Evolutionary conservation across 2,888 invertebrate species (phyloP).

Genomic region (Microdon myrmicae): DNA sequence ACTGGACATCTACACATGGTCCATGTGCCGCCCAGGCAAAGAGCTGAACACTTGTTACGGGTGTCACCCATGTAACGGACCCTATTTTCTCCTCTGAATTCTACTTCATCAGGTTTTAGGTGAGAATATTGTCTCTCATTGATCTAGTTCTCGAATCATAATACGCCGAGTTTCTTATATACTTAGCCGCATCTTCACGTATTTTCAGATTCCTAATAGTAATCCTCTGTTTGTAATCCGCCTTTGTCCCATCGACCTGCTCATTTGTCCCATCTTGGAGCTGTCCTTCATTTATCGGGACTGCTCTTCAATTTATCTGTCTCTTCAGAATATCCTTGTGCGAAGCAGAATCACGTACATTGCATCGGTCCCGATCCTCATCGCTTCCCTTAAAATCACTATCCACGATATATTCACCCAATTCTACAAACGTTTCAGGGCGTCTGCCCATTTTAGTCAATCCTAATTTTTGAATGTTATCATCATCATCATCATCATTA

Average conservation of each 20-base stretch:
- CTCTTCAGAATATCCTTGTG: conserved; percentile 91
- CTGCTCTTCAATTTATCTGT: conserved; percentile 86
- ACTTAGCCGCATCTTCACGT: conserved; percentile 98
- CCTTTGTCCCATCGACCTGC: conserved; percentile 96
- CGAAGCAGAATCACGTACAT: conserved; percentile 90
- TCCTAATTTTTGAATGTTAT: conserved; percentile 96
- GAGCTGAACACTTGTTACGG: conserved; percentile 84
- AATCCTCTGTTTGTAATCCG: conserved; percentile 98
- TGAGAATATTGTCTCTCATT: conserved; percentile 93
- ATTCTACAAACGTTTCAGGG: conserved; percentile 85
- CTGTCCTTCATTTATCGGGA: conserved; percentile 74
- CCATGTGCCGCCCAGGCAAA: conserved; percentile 98
- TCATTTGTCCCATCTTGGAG: conserved; percentile 84
- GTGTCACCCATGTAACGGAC: conserved; percentile 95
- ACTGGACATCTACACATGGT: conserved; percentile 93
- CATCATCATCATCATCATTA: no score
- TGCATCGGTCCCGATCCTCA: conserved; percentile 96
- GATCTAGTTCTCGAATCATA: conserved; percentile 99
- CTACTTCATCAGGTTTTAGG: conserved; percentile 71
- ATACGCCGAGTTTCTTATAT: conserved; percentile 96
- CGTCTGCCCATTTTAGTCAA: conserved; percentile 96
- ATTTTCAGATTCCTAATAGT: conserved; percentile 98
- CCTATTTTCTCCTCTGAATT: conserved; percentile 97
- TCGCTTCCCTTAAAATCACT: conserved; percentile 87
- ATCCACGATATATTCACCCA: conserved; percentile 91